Conservation (phyloP, 1,140 invertebrate genomes). For the Maniola jurtina region DNA sequence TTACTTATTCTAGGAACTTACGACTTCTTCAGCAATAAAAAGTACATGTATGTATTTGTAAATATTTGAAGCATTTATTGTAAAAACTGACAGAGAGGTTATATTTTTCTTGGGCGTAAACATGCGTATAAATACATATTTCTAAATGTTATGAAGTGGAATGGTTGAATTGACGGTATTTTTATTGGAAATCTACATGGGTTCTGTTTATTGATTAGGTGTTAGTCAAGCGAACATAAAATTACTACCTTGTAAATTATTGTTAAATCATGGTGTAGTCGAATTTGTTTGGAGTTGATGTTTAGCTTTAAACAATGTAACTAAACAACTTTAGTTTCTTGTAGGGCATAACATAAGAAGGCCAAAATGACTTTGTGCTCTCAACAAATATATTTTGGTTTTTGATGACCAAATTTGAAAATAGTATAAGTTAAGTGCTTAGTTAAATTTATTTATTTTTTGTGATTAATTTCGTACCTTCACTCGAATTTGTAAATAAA, state of each 20-base stretch:
- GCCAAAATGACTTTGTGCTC: constrained; percentile 57
- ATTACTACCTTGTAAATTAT: constrained; percentile 32
- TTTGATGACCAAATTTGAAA: constrained; percentile 64
- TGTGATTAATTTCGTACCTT: constrained; percentile 70
- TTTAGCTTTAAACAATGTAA: constrained; percentile 62
- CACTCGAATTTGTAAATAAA: constrained; percentile 72
- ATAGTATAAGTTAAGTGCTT: constrained; percentile 60
- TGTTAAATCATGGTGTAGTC: constrained; percentile 38
- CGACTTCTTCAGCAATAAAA: constrained; percentile 73
- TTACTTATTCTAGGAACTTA: constrained; percentile 61
- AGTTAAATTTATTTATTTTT: constrained; percentile 71
- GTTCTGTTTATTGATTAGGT: constrained; percentile 33
- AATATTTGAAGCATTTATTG: constrained; percentile 71
- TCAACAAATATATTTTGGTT: constrained; percentile 51
- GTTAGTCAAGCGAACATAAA: constrained; percentile 28
- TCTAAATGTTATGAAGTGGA: constrained; percentile 55
- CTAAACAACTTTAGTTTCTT: constrained; percentile 51
- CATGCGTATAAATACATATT: constrained; percentile 53
- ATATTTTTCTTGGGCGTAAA: constrained; percentile 74
- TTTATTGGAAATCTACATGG: constrained; percentile 36
- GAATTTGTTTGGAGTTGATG: constrained; percentile 58
- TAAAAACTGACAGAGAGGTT: constrained; percentile 72
- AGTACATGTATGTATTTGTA: constrained; percentile 68
- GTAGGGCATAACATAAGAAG: constrained; percentile 49
- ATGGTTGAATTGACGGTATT: constrained; percentile 36